Evolutionary conservation across 1,140 invertebrate species (phyloP), one percentile per base, ranked within the genome.

Genomic region (Aphelenchoides besseyi): DNA sequence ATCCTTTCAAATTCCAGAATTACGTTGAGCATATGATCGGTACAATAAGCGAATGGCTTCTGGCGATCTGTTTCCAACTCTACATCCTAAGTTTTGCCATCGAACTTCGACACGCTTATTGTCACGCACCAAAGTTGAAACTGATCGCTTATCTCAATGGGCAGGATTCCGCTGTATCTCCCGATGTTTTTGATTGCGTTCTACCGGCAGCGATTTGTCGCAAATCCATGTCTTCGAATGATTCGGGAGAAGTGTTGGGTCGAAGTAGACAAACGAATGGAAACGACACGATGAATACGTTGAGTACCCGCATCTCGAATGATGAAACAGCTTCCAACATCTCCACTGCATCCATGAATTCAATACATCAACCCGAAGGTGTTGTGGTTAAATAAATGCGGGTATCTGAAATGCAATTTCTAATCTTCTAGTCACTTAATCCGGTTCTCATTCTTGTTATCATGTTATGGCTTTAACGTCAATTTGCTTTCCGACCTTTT

Each of bases 11-110:
- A 73, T 72, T 81, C 0, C 82, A 86, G 85, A 85, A 85, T 16
- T 86, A 80, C 76, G 63, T 63, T 0, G 80, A 83, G 16, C 86
- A 87, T 70, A 77, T 85, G 28, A 68, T 85, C 16, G 86, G 85
- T 48, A 85, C 86, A 1, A 69, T 77, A 1, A 74, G 76, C 18
- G 86, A 87, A 71, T 87, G 86, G 86, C 30, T 83, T 1, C 80
- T 86, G 28, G 84, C 85, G 2, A 55, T 85, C 5, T 73, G 78
- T 26, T 87, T 87, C 76, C 78, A 86, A 18, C 61, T 79, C 28
- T 87, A 82, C 72, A 86, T 87, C 77, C 77, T 87, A 18, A 85
- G 69, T 54, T 79, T 79, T 67, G 78, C 77, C 16, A 66, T 82
- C 23, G 78, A 80, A 52, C 62, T 80, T 33, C 57, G 74, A 1